A percentile compares a stretch with the other conserved stretches of the same genome.
Evolutionary conservation across 2,113 vertebrate species (phyloP).

Genomic region (Lamprotornis superbus): DNA sequence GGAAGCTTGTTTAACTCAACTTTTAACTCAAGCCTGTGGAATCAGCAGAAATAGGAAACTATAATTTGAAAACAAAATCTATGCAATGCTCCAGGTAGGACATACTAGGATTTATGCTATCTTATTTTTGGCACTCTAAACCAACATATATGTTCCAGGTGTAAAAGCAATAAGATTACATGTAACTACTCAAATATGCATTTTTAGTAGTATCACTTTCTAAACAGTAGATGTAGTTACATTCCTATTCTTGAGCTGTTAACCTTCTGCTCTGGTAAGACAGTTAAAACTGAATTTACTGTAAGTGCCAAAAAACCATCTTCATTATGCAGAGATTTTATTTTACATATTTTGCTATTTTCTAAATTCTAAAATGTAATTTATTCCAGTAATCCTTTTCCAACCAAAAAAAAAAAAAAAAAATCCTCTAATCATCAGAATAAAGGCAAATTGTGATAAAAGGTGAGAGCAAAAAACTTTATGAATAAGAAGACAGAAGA

Average conservation of each 20-base stretch:
- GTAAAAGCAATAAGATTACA: not conserved
- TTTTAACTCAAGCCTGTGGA: not conserved
- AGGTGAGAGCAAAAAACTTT: not conserved
- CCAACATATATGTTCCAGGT: not conserved
- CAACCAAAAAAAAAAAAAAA: not conserved
- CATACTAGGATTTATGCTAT: not conserved
- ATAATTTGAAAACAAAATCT: not conserved
- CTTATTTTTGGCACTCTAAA: not conserved
- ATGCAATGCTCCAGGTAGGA: not conserved
- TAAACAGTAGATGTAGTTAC: not conserved
- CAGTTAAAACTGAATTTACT: not conserved
- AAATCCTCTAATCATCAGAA: not conserved
- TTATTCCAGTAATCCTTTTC: not conserved
- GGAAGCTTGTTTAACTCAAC: not conserved
- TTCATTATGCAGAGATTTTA: not conserved
- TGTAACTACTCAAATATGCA: not conserved
- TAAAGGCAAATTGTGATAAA: not conserved
- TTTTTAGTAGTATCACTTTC: not conserved
- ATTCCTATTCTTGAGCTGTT: not conserved
- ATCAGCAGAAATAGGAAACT: constrained; percentile 5
- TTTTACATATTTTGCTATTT: not conserved
- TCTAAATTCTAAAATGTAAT: not conserved
- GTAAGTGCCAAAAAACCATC: not conserved
- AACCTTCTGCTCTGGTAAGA: not conserved
- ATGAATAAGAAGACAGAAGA: not conserved